Evolutionary conservation across 1,140 invertebrate genomes (phyloP).

Genomic region (Macrocentrus cingulum): DNA sequence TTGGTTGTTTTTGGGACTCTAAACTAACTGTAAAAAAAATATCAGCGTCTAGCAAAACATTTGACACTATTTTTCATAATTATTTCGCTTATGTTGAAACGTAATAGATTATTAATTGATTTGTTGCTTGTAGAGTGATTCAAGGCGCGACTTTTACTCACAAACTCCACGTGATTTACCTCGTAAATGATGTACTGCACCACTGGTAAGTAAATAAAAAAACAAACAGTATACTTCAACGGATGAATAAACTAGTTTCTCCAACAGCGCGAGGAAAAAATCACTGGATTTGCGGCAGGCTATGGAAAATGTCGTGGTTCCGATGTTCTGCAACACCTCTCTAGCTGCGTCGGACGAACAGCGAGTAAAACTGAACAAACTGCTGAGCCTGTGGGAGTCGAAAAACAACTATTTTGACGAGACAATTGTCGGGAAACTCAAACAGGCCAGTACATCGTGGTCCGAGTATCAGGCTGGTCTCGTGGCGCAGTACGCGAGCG

Average conservation of each 20-base stretch:
- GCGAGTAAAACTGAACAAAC: conserved; percentile 85
- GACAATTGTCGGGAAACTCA: conserved; percentile 81
- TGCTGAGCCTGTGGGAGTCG: conserved; percentile 92
- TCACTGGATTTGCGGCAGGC: conserved; percentile 87
- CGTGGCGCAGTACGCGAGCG: conserved; percentile 73
- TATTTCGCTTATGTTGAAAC: too few relatives aligned
- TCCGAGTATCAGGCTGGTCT: conserved; percentile 82
- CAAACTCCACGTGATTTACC: conserved; percentile 95
- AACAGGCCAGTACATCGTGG: conserved; percentile 76
- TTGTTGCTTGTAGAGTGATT: conserved; percentile 78
- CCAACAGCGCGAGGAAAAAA: conserved; percentile 88
- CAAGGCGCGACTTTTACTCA: conserved; percentile 81
- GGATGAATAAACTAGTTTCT: conserved; percentile 25
- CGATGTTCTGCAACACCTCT: conserved; percentile 93
- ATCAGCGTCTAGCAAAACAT: too few relatives aligned
- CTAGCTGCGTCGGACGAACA: conserved; percentile 83
- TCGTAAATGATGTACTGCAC: conserved; percentile 96
- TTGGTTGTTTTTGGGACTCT: too few relatives aligned
- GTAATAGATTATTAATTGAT: too few relatives aligned
- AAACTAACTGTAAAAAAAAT: too few relatives aligned
- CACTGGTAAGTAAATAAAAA: conserved; percentile 79
- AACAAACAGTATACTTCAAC: conserved; percentile 13
- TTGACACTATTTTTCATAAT: too few relatives aligned
- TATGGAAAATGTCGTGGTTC: conserved; percentile 91
- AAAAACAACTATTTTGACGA: conserved; percentile 92